Evolutionary conservation across 1,140 invertebrate genomes (phyloP).

Genomic region (Drosophila nasuta): DNA sequence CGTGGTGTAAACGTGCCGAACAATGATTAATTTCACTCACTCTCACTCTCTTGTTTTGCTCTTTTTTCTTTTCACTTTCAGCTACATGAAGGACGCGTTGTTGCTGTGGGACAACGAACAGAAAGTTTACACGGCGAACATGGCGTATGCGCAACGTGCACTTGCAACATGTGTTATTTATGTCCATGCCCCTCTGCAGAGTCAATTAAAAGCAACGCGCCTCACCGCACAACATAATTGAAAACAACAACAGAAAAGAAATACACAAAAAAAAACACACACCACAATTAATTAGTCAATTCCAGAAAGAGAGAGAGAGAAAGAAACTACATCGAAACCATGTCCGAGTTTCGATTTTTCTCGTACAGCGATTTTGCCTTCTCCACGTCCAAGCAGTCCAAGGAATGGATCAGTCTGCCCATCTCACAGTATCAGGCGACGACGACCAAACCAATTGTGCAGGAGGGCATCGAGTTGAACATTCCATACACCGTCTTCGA

Average conservation of each 20-base stretch:
- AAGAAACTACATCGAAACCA: constrained; percentile 18
- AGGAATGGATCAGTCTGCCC: constrained; percentile 63
- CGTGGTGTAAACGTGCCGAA: constrained; percentile 66
- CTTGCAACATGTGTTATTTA: constrained; percentile 58
- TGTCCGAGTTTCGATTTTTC: constrained; percentile 78
- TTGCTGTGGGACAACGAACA: constrained; percentile 12
- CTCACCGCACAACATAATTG: constrained; percentile 62
- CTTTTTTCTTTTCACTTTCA: constrained; percentile 45
- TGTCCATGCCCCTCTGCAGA: constrained; percentile 46
- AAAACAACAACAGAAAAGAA: constrained; percentile 17
- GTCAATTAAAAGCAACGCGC: constrained; percentile 60
- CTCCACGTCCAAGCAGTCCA: constrained; percentile 48
- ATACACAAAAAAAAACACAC: background rate
- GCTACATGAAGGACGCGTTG: constrained; percentile 29
- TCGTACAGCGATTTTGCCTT: constrained; percentile 72
- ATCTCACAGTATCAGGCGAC: constrained; percentile 54
- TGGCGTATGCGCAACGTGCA: constrained; percentile 76
- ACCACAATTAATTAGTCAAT: constrained; percentile 9
- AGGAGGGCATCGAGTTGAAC: constrained; percentile 63
- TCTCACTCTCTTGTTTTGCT: too few relatives aligned
- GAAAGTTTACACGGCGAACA: constrained; percentile 38
- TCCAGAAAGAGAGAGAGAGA: constrained; percentile 25
- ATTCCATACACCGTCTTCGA: constrained; percentile 87
- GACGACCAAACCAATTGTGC: constrained; percentile 6
- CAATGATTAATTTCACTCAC: constrained; percentile 71